Base-by-base conservation (phyloP, 2,797 vertebrate species). In the Euphonia xanthogaster region DNA sequence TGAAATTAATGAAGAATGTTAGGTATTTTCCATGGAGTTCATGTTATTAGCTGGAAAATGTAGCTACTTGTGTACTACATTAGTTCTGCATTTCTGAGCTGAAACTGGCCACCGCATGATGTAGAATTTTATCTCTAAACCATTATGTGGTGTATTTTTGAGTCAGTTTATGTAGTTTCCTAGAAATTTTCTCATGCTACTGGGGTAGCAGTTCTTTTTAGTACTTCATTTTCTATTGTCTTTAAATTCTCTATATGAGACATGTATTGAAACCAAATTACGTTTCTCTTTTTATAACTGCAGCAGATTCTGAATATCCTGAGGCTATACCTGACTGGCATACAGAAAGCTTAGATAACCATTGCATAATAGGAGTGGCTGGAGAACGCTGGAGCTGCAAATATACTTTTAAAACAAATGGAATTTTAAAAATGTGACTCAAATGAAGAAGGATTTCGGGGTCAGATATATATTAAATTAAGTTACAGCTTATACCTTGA, bases 271-370 rank as follows among this genome's bases (percentile, higher is more conserved):
- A 96, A 94, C 42, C 14, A 77, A 96, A 91, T 54, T 14, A 63
- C 2, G 0, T 60, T 92, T 78, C 27, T 90, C 37, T 78, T 94
- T 78, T 61, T 61, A 21, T 71, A 89, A 78, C 61, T 91, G 57
- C 58, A 74, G 53, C 57, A 79, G 31, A 48, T 92, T 92, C 67
- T 93, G 66, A 71, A 80, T 68, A 66, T 76, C 86, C 70, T 28
- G 63, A 66, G 83, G 83, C 87, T 91, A 31, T 72, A 79, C 73
- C 31, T 90, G 86, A n/a, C 88, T 92, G 83, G 71, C 79, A 80
- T 47, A 63, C 20, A 68, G 53, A 70, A 61, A 76, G 35, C 81
- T 84, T 65, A 80, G 63, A 57, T 71, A 95, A 90, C 45, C 39
- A 53, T 50, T 90, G 66, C 39, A 30, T 75, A 84, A 44, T 39